Evolutionary conservation across 2,797 vertebrate species (phyloP), one percentile per base, ranked within the genome.

Genomic region (Ctenochaetus hawaiiensis): DNA sequence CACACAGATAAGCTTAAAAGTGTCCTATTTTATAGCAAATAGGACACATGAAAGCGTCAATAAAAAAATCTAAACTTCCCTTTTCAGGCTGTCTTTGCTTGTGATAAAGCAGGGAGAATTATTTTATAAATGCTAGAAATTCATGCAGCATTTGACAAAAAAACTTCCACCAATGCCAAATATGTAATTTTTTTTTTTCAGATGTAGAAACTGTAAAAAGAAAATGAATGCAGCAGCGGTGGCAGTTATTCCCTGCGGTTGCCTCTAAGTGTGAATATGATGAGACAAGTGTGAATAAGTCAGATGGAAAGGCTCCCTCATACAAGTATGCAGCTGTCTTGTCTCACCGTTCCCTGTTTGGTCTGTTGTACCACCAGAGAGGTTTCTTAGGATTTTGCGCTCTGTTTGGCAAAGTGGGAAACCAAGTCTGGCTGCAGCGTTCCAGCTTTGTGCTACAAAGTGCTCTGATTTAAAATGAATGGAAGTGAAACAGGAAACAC

Each of bases 351-450:
- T 76, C 62, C 65, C 63, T 73, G 76, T 78, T 74, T 37, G 48
- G 72, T 68, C 77, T 63, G 51, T 64, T 60, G 69, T 63, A 69
- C 71, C 78, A 44, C 67, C 59, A 23, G 18, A 1, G 77, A 85
- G 65, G 81, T 80, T 89, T 90, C 77, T 71, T 39, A 58, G 78
- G 41, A 93, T 92, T 92, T 90, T 91, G 85, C 83, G 89, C 91
- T 93, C 91, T 91, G 90, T 89, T 93, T 93, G 91, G 90, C 88
- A 93, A 90, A 94, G 91, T 91, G 88, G 83, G 82, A 87, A 88
- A 77, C 63, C 71, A 4, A 77, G 82, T 90, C 68, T 47, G 60
- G 79, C 73, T 70, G 66, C 77, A 8, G 49, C 54, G 56, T 56
- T 75, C 70, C 59, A 65, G 60, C 81, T 78, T 78, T 70, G 84